phyloP scores from a whole-genome alignment of 2,113 vertebrate species.

The Cyprinodon brontotheroides region DNA sequence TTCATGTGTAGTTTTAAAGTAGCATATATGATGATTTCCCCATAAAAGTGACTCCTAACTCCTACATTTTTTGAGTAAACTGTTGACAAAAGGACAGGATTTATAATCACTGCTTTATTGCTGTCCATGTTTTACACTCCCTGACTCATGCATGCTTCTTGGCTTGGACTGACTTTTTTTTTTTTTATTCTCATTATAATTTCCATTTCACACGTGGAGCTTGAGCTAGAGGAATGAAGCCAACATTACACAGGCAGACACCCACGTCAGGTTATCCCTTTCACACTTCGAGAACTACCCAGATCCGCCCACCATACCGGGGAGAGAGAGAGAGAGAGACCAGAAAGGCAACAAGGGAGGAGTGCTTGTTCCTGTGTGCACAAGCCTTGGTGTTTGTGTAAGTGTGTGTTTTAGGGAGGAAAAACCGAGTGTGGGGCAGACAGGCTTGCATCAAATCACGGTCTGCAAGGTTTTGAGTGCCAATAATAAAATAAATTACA shows the following conservation, averaged over 20 bases:
- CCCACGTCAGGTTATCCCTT: slow-evolving; percentile 71
- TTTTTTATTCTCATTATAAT: slow-evolving; percentile 12
- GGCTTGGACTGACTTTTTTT: slow-evolving; percentile 27
- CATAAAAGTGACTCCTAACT: slow-evolving; percentile 36
- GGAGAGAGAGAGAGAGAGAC: slow-evolving; percentile 1
- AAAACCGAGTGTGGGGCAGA: slow-evolving; percentile 1
- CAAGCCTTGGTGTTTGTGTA: slow-evolving; percentile 19
- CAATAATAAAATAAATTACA: background rate
- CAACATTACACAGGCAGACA: slow-evolving; percentile 41
- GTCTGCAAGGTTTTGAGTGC: slow-evolving; percentile 5
- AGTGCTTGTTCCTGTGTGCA: slow-evolving; percentile 44
- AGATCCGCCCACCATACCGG: slow-evolving; percentile 59
- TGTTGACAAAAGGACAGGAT: slow-evolving; percentile 19
- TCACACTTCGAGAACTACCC: slow-evolving; percentile 62
- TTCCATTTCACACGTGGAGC: slow-evolving; percentile 10
- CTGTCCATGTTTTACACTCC: slow-evolving; percentile 33
- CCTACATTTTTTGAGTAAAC: slow-evolving; percentile 26
- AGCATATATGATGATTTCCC: background rate
- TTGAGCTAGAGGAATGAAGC: slow-evolving; percentile 17
- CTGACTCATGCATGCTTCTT: slow-evolving; percentile 59
- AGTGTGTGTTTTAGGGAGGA: slow-evolving; percentile 12
- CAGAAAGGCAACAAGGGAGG: background rate
- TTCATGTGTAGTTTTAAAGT: slow-evolving; percentile 5
- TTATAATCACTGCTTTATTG: slow-evolving; percentile 27
- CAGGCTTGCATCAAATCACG: slow-evolving; percentile 19